Conservation (phyloP, 2,113 vertebrate genomes). For the Bubo blakistoni region DNA sequence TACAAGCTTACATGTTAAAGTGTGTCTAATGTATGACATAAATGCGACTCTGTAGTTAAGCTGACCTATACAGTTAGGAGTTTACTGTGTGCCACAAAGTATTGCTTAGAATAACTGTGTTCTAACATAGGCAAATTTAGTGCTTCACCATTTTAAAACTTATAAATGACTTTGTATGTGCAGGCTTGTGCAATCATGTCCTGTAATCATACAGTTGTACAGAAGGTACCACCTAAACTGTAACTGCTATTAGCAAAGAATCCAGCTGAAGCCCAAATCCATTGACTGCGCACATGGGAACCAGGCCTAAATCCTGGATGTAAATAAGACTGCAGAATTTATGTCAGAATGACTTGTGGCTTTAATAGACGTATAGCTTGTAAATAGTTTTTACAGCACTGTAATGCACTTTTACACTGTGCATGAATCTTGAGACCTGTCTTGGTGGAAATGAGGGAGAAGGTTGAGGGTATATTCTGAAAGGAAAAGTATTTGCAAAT, state of each 20-base stretch:
- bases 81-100: background rate
- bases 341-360: background rate
- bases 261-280: background rate
- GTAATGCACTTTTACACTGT: background rate
- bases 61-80: background rate
- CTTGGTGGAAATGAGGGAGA: background rate
- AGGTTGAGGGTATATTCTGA: background rate
- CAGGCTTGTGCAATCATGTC: background rate
- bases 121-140: background rate
- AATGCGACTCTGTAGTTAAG: background rate
- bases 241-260: background rate
- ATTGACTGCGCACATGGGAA: background rate
- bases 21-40: background rate
- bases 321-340: background rate
- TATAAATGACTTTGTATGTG: background rate
- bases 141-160: background rate
- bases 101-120: background rate
- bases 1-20: background rate
- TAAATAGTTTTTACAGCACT: background rate
- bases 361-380: conserved; percentile 1
- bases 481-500: background rate
- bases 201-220: background rate
- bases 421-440: background rate
- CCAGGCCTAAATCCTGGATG: background rate
- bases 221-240: background rate